These are phyloP conservation scores for Melopsittacus undulatus DNA, from an alignment of 2,797 vertebrate genomes.

Conservation along the genomic window DNA sequence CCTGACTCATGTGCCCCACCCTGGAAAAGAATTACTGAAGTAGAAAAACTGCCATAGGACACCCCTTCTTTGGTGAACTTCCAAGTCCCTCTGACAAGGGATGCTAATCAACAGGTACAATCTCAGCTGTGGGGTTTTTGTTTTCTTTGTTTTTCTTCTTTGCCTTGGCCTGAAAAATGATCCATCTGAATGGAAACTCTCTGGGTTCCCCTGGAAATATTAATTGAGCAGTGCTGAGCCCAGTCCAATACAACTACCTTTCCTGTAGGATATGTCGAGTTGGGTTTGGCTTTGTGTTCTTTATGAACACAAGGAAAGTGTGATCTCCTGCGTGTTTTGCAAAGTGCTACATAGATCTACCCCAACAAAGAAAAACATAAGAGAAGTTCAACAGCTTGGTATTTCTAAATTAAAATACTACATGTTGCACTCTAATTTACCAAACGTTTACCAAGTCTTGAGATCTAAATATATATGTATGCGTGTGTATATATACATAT, in stretches of 20 bases:
- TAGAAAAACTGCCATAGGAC: not conserved
- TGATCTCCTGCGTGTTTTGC: not conserved
- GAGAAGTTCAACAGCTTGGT: not conserved
- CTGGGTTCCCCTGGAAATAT: not conserved
- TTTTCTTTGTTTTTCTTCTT: not conserved
- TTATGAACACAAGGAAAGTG: not conserved
- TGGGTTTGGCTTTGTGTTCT: not conserved
- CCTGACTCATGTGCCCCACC: not conserved
- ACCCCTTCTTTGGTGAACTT: not conserved
- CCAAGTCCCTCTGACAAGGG: not conserved
- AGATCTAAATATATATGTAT: not conserved
- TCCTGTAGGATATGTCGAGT: not conserved
- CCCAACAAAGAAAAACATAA: not conserved
- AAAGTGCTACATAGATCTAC: not conserved
- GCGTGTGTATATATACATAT: not conserved
- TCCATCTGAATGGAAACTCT: not conserved
- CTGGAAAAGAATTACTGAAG: not conserved
- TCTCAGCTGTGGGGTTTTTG: rapidly evolving
- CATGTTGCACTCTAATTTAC: rapidly evolving
- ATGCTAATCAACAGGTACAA: not conserved
- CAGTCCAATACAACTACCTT: not conserved
- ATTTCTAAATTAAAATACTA: not conserved
- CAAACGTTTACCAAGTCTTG: not conserved
- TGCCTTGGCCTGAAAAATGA: not conserved
- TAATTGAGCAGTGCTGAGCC: not conserved